These are phyloP conservation scores for Anolis apletophallus DNA, from an alignment of 2,797 vertebrate species.

Conservation along the genomic window DNA sequence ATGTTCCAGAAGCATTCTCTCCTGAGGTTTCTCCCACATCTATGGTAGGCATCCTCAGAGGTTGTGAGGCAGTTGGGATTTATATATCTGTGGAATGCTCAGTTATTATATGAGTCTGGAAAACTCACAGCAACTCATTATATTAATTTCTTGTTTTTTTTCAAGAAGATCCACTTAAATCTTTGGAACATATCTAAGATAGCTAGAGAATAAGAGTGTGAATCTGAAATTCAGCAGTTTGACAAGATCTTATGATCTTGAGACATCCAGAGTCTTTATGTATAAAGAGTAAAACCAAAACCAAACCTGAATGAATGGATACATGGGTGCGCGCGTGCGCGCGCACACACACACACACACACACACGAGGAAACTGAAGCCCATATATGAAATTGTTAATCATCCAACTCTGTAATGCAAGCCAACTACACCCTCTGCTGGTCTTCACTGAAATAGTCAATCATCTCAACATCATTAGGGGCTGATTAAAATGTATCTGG, in stretches of 20 bases:
- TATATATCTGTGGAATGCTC: too few relatives aligned
- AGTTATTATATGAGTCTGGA: too few relatives aligned
- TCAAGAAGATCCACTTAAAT: not conserved
- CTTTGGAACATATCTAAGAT: not conserved
- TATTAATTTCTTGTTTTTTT: too few relatives aligned
- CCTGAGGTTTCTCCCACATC: too few relatives aligned
- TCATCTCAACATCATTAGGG: not conserved
- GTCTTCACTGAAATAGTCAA: not conserved
- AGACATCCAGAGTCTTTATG: not conserved
- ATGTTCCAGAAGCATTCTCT: too few relatives aligned
- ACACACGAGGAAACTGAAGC: not conserved
- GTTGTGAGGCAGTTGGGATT: too few relatives aligned
- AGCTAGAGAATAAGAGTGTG: not conserved
- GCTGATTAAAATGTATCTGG: not conserved
- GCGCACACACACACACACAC: not conserved
- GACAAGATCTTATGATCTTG: not conserved
- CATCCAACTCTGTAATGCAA: not conserved
- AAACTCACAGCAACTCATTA: too few relatives aligned
- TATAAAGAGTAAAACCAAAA: not conserved
- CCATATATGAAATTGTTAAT: not conserved
- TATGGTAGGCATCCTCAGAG: too few relatives aligned
- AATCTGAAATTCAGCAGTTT: not conserved
- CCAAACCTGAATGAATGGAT: not conserved
- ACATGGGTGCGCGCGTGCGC: too few relatives aligned
- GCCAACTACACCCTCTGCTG: conserved; percentile 37